Evolutionary conservation across 2,797 vertebrate genomes (phyloP), one percentile per base, ranked within the genome.

Genomic region (Hipposideros larvatus): DNA sequence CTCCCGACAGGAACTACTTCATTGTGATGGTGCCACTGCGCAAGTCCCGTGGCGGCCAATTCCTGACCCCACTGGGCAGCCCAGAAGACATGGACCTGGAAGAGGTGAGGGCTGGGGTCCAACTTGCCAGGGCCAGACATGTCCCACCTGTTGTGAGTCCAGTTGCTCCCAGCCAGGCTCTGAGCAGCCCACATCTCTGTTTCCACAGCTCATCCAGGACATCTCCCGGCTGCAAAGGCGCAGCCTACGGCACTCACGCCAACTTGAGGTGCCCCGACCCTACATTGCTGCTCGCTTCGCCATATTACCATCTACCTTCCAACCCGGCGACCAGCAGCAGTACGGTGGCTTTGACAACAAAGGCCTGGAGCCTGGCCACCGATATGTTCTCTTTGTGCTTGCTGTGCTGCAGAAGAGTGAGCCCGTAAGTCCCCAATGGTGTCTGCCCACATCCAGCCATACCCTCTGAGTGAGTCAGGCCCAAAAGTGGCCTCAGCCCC

Each of bases 81-180:
- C 99, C 99, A 0, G 99, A 99, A 97, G 99, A 99, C 96, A 99
- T 99, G 99, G 99, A 99, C 96, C 99, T 99, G 96, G 99, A 99
- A 94, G 99, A 99, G 99, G 99, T 99, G 98, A 97, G 98, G 73
- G 46, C 1, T 0, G 3, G 66, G 48, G 18, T 74, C 34, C n/a
- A 11, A 10, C 13, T 11, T 0, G 4, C 14, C 0, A 1, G 26
- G 63, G 71, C 34, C 41, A 6, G 21, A 9, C 9, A 0, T 0
- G 5, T 15, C 22, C 55, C 3, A 0, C n/a, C 37, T 1, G 7
- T 13, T 1, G 0, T 1, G 21, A 10, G 43, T 73, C 31, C n/a
- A 0, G 10, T 7, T 2, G 22, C 15, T n/a, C 46, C 78, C 7
- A 0, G 57, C 74, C 2, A 0, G 57, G 5, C 46, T 46, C 95